Base-by-base conservation (phyloP, 2,113 vertebrate species). In the Thomomys bottae region DNA sequence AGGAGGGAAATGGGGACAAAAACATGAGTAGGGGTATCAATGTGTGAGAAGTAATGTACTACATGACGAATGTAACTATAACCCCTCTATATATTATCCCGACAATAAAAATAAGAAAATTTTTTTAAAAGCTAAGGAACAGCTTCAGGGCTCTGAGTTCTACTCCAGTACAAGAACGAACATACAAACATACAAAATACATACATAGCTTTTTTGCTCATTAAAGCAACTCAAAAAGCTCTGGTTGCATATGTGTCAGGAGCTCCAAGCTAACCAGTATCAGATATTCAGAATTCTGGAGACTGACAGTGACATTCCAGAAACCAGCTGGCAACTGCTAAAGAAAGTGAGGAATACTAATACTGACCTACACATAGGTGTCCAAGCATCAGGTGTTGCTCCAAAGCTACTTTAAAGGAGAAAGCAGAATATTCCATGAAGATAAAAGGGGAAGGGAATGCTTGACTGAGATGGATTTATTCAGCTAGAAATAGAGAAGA, bases 191-290 rank as follows among this genome's bases (percentile, higher is more conserved):
- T 17, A 54, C n/a, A n/a, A 45, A 45, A 45, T 54, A 54, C 14
- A 54, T 12, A 54, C 14, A 54, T 17, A 54, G 49, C 49, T 54
- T 54, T 54, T 15, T 54, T 54, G 14, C 49, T 54, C 49, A 54
- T n/a, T n/a, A n/a, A n/a, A n/a, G 18, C 49, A 54, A 54, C 49
- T 54, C 59, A 87, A 68, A 2, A 23, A 73, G 32, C n/a, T 73
- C 54, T 63, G 70, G 20, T 75, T 20, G 14, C 32, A 18, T 57
- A 68, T 1, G 10, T 34, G 57, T 63, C 72, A 66, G 32, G 26
- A 66, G 76, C 71, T 72, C 40, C 71, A 79, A 95, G 70, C 61
- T 42, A 10, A 67, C 36, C 68, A 57, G 63, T 89, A 54, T 61
- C 79, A n/a, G 61, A 70, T 24, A 59, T 15, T 20, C 36, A 84